Percentiles rank a stretch among this genome's conserved stretches.
Conservation (phyloP, 2,113 vertebrate species). For the Callospermophilus lateralis region DNA sequence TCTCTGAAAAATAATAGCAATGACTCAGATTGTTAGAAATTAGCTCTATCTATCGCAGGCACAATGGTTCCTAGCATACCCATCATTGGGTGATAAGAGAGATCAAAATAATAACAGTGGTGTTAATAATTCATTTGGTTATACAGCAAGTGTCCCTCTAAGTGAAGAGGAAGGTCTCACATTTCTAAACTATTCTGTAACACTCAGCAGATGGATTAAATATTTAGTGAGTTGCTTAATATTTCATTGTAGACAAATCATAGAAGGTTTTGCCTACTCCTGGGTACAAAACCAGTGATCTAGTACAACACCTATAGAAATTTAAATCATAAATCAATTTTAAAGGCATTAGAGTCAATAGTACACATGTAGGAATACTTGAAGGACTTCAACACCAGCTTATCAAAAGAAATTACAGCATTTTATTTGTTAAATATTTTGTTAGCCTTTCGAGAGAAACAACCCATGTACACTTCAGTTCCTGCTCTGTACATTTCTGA, state of each 20-base stretch:
- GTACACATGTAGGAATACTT: neutral
- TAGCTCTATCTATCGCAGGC: neutral
- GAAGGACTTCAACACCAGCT: neutral
- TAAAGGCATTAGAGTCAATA: conserved; percentile 25
- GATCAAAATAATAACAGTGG: conserved; percentile 66
- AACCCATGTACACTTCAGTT: neutral
- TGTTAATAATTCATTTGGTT: conserved; percentile 76
- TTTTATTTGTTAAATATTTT: neutral
- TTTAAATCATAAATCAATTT: conserved; percentile 71
- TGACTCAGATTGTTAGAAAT: conserved; percentile 30
- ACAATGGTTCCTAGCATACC: conserved; percentile 35
- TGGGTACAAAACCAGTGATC: conserved; percentile 76
- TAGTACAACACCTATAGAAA: conserved; percentile 59
- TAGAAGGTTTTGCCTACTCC: conserved; percentile 73
- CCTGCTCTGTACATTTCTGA: neutral
- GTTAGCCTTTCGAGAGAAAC: neutral
- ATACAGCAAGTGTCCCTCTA: conserved; percentile 72
- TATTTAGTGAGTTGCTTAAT: conserved; percentile 87
- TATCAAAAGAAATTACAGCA: conserved; percentile 24
- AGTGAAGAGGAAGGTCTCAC: conserved; percentile 71
- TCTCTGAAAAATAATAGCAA: conserved; percentile 13
- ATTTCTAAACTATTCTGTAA: conserved; percentile 73
- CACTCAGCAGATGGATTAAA: conserved; percentile 85
- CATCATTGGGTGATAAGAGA: conserved; percentile 70
- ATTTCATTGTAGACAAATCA: conserved; percentile 87